phyloP scores from a whole-genome alignment of 1,140 invertebrate species.

The Chionoecetes opilio region DNA sequence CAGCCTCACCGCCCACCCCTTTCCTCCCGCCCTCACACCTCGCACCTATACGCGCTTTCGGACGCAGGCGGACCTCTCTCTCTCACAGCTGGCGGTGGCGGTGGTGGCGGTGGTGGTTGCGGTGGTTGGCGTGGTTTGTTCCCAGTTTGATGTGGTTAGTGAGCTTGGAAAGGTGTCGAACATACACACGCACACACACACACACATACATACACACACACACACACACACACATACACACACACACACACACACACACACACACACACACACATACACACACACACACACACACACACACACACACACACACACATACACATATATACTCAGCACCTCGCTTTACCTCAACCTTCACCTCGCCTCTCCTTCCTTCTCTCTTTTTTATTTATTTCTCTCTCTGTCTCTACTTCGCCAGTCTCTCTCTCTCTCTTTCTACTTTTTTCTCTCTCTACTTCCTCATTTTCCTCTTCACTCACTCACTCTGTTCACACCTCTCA shows the following conservation, averaged over 20 bases:
- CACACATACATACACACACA: too few species aligned
- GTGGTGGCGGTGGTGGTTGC: too few species aligned
- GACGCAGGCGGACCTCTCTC: conserved; percentile 16
- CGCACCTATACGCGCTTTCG: conserved; percentile 21
- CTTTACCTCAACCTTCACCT: not conserved
- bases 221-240: too few species aligned
- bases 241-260: too few species aligned
- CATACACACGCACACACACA: not conserved
- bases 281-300: too few species aligned
- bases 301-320: too few species aligned
- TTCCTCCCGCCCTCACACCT: not conserved
- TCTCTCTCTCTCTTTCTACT: not conserved
- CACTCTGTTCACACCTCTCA: not conserved
- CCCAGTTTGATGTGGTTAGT: conserved; percentile 53
- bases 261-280: too few species aligned
- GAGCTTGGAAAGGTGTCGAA: conserved; percentile 48
- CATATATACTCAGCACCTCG: too few species aligned
- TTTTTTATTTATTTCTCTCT: not conserved
- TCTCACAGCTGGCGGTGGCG: not conserved
- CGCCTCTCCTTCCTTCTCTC: not conserved
- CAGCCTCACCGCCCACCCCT: conserved; percentile 7
- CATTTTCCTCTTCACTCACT: not conserved
- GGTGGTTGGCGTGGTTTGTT: conserved; percentile 42
- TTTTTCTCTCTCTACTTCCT: not conserved
- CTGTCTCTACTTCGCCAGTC: not conserved